Percentiles rank a stretch among this genome's conserved stretches.
These are phyloP conservation scores for Daktulosphaira vitifoliae DNA, from an alignment of 1,140 invertebrate genomes.

Conservation along the genomic window DNA sequence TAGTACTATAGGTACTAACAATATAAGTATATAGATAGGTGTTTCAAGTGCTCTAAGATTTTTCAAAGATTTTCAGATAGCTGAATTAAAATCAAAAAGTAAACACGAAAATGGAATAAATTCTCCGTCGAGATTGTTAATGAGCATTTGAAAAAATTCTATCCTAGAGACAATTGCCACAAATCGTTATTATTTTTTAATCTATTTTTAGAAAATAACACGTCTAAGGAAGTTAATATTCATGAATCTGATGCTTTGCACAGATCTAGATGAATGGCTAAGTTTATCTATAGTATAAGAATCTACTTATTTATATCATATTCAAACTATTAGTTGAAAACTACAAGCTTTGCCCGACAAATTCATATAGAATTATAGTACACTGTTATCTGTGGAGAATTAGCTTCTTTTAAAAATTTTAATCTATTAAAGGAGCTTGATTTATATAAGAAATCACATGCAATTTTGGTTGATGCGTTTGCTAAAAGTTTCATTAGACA, in stretches of 20 bases:
- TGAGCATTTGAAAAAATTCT: too few relatives aligned
- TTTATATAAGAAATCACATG: not conserved
- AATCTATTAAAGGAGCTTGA: slow-evolving; percentile 1
- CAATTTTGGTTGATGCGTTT: not conserved
- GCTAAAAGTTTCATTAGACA: not conserved
- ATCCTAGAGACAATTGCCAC: too few relatives aligned
- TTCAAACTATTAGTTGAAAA: too few relatives aligned
- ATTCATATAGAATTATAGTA: not conserved
- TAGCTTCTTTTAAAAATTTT: slow-evolving; percentile 9
- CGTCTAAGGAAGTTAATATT: too few relatives aligned
- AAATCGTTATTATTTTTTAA: too few relatives aligned
- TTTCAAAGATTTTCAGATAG: slow-evolving; percentile 35
- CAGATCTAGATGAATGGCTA: too few relatives aligned
- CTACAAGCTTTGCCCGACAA: too few relatives aligned
- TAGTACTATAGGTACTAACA: too few relatives aligned
- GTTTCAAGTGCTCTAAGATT: slow-evolving; percentile 26
- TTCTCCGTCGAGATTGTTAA: not conserved
- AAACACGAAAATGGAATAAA: slow-evolving; percentile 20
- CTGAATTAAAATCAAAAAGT: slow-evolving; percentile 28
- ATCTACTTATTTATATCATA: too few relatives aligned
- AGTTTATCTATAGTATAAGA: too few relatives aligned
- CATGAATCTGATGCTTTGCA: too few relatives aligned
- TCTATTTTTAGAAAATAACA: too few relatives aligned
- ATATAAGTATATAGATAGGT: slow-evolving; percentile 13
- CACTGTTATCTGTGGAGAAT: not conserved